A percentile compares a stretch with the other conserved stretches of the same genome.
These are phyloP conservation scores for Stegodyphus mimosarum DNA, from an alignment of 1,140 invertebrate genomes.

Conservation along the genomic window DNA sequence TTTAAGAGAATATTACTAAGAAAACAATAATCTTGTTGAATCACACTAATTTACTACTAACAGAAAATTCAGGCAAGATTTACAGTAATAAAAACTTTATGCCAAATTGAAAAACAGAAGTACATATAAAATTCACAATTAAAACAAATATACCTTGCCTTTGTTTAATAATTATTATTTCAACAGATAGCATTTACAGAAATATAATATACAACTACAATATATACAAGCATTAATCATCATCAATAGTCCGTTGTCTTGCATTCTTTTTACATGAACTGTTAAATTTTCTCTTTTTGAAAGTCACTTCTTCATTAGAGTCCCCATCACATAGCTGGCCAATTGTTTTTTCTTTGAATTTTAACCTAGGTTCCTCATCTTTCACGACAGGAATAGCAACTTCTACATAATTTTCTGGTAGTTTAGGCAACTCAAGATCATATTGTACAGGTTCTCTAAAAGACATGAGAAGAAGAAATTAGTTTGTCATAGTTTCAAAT, in stretches of 20 bases:
- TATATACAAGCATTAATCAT: conserved; percentile 18
- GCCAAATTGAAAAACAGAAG: no score
- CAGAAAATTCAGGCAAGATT: no score
- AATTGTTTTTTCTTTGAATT: conserved; percentile 50
- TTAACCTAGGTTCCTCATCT: conserved; percentile 19
- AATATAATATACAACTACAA: not conserved
- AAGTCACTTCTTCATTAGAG: conserved; percentile 19
- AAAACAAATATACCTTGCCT: no score
- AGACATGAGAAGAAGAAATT: not conserved
- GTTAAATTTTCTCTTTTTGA: conserved; percentile 55
- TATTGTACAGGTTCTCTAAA: conserved; percentile 29
- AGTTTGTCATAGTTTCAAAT: no score
- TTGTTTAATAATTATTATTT: no score
- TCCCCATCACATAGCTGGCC: conserved; percentile 12
- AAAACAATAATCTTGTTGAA: no score
- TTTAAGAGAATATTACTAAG: no score
- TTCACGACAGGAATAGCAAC: conserved; percentile 34
- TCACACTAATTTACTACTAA: no score
- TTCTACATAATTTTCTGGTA: conserved; percentile 33
- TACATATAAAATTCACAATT: no score
- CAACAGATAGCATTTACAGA: no score
- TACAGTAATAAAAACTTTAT: no score
- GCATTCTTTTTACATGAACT: conserved; percentile 30
- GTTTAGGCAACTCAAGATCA: conserved; percentile 52
- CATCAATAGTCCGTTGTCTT: conserved; percentile 41